Conservation (phyloP, 1,140 invertebrate genomes). For the Littorina saxatilis region DNA sequence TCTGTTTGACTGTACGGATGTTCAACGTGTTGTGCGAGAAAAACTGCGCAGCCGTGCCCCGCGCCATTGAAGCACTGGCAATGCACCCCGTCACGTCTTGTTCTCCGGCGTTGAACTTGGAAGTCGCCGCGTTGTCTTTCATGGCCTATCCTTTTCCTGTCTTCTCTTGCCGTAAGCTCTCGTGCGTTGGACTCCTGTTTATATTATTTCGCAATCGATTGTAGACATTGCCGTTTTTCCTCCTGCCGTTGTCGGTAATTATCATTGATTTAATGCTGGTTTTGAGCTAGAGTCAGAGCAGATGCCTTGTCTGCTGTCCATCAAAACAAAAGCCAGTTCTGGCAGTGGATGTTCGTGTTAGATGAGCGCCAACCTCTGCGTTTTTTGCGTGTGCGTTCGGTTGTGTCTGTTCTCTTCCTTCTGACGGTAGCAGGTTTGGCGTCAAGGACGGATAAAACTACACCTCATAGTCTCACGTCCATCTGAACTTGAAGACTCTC, state of each 20-base stretch:
- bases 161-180: not conserved
- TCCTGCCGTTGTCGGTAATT: not conserved
- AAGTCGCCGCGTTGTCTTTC: not conserved
- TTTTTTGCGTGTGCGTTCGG: too few relatives aligned
- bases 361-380: too few relatives aligned
- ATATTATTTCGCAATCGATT: not conserved
- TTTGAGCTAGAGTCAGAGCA: too few relatives aligned
- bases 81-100: constrained; percentile 4
- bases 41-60: not conserved
- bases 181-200: not conserved
- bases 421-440: too few relatives aligned
- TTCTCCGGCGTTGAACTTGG: constrained; percentile 18
- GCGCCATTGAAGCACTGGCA: not conserved
- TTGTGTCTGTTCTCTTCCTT: too few relatives aligned
- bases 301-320: too few relatives aligned
- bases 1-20: not conserved
- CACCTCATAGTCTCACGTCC: too few relatives aligned
- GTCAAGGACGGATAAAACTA: too few relatives aligned
- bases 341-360: too few relatives aligned
- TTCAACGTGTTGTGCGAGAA: not conserved
- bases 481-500: too few relatives aligned
- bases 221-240: not conserved
- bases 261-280: not conserved
- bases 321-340: too few relatives aligned
- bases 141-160: not conserved